Evolutionary conservation across 2,888 invertebrate genomes (phyloP).

Genomic region (Drosophila antonietae): DNA sequence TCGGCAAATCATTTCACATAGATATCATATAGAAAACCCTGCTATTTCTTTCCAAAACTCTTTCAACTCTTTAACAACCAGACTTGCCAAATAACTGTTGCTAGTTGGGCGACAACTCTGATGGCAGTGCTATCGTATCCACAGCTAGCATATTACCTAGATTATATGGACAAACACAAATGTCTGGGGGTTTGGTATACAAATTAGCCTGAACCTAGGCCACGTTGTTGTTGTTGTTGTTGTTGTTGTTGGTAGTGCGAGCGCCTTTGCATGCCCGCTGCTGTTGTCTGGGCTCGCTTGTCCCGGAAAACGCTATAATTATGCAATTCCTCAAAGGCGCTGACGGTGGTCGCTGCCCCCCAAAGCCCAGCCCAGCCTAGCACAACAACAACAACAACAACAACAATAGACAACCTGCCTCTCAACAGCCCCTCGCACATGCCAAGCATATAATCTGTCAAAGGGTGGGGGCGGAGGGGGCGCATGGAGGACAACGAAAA

Average conservation of each 20-base stretch:
- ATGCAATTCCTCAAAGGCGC: conserved; percentile 82
- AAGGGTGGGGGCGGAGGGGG: conserved; percentile 22
- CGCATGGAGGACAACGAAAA: conserved; percentile 56
- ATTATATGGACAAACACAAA: conserved; percentile 59
- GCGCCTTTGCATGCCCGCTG: conserved; percentile 13
- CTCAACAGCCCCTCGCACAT: conserved; percentile 9
- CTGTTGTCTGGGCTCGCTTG: conserved; percentile 33
- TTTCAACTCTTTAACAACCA: not conserved
- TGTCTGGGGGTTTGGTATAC: conserved; percentile 54
- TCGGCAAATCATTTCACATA: not conserved
- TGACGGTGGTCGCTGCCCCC: conserved; percentile 79
- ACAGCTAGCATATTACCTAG: conserved; percentile 37
- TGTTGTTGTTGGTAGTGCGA: conserved; percentile 13
- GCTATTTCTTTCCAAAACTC: not conserved
- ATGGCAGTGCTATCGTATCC: conserved; percentile 19
- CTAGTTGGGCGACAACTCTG: not conserved
- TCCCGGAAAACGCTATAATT: conserved; percentile 81
- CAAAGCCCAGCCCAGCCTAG: not conserved
- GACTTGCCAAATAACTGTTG: conserved; percentile 10
- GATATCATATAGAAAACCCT: not conserved
- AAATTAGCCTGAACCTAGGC: conserved; percentile 66
- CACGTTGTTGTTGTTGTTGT: conserved; percentile 13
- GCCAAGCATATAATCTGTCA: conserved; percentile 65
- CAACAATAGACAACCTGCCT: not conserved
- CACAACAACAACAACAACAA: too few relatives aligned